Conservation (phyloP, 2,113 vertebrate genomes). For the Pelvicachromis taeniatus region DNA sequence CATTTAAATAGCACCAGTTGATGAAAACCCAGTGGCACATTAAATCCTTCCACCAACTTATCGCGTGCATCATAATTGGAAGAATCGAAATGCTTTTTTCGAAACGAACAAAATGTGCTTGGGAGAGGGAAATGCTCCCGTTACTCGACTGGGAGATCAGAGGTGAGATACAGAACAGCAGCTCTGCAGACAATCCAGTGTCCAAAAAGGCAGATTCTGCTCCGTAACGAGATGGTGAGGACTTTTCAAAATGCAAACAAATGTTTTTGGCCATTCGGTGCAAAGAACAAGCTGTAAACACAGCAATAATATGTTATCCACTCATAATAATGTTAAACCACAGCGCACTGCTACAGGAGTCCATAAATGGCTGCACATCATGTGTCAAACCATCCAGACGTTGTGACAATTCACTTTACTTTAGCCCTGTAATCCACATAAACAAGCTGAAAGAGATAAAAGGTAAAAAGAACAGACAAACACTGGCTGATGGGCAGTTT, state of each 20-base stretch:
- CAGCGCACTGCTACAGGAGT: not conserved
- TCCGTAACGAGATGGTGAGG: not conserved
- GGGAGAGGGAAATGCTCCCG: not conserved
- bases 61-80: not conserved
- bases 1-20: not conserved
- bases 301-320: not conserved
- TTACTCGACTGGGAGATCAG: not conserved
- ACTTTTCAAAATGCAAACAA: not conserved
- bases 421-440: not conserved
- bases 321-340: not conserved
- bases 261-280: not conserved
- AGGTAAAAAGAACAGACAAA: not conserved
- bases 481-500: constrained; percentile 21
- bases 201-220: not conserved
- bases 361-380: not conserved
- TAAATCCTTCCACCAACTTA: not conserved
- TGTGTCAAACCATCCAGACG: not conserved
- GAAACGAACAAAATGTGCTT: not conserved
- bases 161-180: not conserved
- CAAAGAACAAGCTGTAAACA: not conserved
- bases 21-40: not conserved
- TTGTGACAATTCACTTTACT: not conserved
- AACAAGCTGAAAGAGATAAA: constrained; percentile 3
- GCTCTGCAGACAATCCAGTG: not conserved
- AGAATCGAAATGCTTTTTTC: not conserved